Base-by-base conservation (phyloP, 1,140 invertebrate species). In the Samia ricini region DNA sequence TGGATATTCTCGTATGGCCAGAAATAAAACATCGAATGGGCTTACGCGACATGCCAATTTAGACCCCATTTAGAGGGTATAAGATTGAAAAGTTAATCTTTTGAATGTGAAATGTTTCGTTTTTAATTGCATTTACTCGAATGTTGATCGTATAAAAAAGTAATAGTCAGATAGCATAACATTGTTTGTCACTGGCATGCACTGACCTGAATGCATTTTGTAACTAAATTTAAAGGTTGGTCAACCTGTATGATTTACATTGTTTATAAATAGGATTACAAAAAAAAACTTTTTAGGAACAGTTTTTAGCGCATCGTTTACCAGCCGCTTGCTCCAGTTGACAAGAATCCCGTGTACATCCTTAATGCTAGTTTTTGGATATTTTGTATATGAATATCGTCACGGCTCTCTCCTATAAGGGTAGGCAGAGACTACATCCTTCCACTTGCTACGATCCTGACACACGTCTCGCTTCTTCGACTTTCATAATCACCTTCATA, bases 171-270 rank as follows among this genome's bases (percentile, higher is more conserved):
- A 6, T 20, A 12, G 21, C 50, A 23, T 20, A 21, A 52, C 50
- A 52, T 52, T 23, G 19, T 52, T 23, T 52, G 50, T 52, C 50
- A 52, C 10, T 19, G 50, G 19, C 50, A 52, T 23, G 50, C 50
- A 52, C 15, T 12, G 50, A 42, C 33, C 33, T 42, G 33, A 10
- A 42, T 42, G n/a, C 4, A 42, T 42, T 42, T 42, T 42, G 33
- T 15, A 42, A 42, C 33, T 42, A 42, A 10, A 42, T 42, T 15
- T 42, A 42, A 4, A 42, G 33, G 12, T 10, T 15, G 33, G 33
- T 42, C 33, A 42, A 42, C 33, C 8, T 26, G 26, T 4, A 26
- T 4, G 26, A 4, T 3, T 8, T 26, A 26, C 33, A 42, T 15
- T 42, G 33, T 42, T 42, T 42, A 15, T 42, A 42, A 42, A 42